These are phyloP conservation scores for Plebejus anna DNA, from an alignment of 2,888 invertebrate species.

Conservation along the genomic window DNA sequence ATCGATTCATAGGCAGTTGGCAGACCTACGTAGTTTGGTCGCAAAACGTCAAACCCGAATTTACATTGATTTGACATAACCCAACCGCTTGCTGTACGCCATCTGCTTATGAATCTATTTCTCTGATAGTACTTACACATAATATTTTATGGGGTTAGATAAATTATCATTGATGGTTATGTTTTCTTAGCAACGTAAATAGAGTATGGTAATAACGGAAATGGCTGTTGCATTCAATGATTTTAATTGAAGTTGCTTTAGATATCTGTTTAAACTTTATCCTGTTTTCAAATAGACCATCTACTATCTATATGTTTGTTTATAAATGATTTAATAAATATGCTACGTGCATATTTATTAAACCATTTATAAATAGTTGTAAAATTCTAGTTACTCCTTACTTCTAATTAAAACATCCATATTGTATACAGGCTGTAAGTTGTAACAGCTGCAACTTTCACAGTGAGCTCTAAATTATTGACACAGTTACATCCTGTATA, in stretches of 20 bases:
- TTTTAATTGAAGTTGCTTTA: background rate
- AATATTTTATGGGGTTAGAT: background rate
- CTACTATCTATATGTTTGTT: background rate
- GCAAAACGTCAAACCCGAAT: no score
- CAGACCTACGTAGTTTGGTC: no score
- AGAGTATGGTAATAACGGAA: conserved; percentile 2
- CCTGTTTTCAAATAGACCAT: conserved; percentile 1
- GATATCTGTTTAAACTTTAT: conserved; percentile 9
- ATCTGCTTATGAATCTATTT: background rate
- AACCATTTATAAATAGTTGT: background rate
- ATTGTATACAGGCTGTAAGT: no score
- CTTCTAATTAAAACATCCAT: no score
- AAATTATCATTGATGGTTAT: background rate
- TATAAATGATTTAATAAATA: background rate
- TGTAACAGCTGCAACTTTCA: no score
- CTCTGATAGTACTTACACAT: background rate
- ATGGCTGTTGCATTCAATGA: background rate
- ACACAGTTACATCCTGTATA: no score
- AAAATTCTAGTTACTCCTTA: background rate
- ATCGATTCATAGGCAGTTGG: no score
- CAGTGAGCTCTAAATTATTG: no score
- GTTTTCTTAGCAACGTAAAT: background rate
- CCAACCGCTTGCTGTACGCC: background rate
- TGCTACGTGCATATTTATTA: background rate
- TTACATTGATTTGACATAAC: background rate